Conservation (phyloP, 2,888 invertebrate species). For the Blera fallax region DNA sequence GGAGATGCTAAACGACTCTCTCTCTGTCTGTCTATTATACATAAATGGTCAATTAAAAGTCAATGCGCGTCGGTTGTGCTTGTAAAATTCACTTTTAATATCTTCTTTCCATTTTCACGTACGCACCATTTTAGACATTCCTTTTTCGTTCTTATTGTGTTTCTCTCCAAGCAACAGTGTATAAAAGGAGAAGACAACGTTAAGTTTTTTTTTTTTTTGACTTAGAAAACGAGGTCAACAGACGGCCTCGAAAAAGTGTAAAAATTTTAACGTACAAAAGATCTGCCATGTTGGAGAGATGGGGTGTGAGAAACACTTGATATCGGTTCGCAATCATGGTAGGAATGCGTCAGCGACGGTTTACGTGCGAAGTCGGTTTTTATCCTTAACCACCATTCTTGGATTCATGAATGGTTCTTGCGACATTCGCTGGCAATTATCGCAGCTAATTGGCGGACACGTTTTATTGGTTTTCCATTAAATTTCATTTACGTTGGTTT, state of each 20-base stretch:
- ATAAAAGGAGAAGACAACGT: constrained; percentile 3
- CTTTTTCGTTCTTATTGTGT: neutral
- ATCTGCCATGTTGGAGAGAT: constrained; percentile 5
- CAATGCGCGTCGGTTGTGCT: constrained; percentile 51
- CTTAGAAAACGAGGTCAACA: constrained; percentile 49
- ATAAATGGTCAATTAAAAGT: constrained; percentile 39
- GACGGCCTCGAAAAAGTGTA: constrained; percentile 47
- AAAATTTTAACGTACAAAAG: constrained; percentile 28
- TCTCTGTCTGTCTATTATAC: no score
- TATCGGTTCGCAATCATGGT: constrained; percentile 16
- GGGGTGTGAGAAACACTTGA: constrained; percentile 37
- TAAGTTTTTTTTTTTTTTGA: neutral
- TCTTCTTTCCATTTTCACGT: constrained; percentile 7
- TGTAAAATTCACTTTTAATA: constrained; percentile 54
- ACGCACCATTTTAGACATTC: constrained; percentile 2
- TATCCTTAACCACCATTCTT: constrained; percentile 16
- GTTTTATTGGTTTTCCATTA: constrained; percentile 5
- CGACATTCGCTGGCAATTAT: constrained; percentile 10
- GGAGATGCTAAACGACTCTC: constrained; percentile 12
- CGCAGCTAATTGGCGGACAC: constrained; percentile 13
- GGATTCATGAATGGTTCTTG: constrained; percentile 23
- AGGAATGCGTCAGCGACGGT: constrained; percentile 11
- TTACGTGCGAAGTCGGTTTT: constrained; percentile 11
- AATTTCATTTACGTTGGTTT: constrained; percentile 12
- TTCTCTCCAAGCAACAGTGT: neutral